Percentiles rank a stretch among this genome's conserved stretches.
Evolutionary conservation across 2,888 invertebrate genomes (phyloP).

Genomic region (Cataglyphis albicans): DNA sequence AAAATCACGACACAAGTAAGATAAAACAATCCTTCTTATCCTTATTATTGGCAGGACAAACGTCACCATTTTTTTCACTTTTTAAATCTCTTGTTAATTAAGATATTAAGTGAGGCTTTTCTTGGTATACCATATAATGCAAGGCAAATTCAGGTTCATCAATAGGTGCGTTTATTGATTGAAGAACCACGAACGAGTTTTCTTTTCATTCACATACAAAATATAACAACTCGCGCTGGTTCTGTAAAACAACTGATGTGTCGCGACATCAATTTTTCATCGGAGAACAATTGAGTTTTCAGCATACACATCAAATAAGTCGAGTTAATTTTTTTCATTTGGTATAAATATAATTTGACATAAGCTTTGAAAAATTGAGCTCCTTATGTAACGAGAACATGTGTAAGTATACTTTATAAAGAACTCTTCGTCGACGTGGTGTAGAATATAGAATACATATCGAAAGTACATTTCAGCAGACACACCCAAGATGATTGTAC

Average conservation of each 20-base stretch:
- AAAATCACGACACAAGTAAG: constrained; percentile 31
- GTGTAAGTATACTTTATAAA: constrained; percentile 50
- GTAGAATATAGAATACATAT: constrained; percentile 50
- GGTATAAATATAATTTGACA: constrained; percentile 52
- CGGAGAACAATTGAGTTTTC: constrained; percentile 24
- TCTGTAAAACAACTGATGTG: constrained; percentile 17
- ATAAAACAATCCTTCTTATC: constrained; percentile 41
- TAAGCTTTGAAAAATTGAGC: constrained; percentile 47
- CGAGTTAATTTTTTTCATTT: constrained; percentile 5
- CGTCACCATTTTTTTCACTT: constrained; percentile 13
- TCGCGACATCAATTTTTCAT: constrained; percentile 14
- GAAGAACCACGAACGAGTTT: constrained; percentile 40
- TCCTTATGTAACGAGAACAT: constrained; percentile 32
- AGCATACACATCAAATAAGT: constrained; percentile 27
- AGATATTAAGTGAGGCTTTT: constrained; percentile 37
- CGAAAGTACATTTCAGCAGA: constrained; percentile 65
- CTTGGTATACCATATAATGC: constrained; percentile 50
- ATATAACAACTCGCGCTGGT: constrained; percentile 31
- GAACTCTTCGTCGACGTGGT: constrained; percentile 16
- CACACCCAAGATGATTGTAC: constrained; percentile 74
- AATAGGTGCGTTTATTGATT: constrained; percentile 53
- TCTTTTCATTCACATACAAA: constrained; percentile 26
- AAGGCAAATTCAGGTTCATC: constrained; percentile 70
- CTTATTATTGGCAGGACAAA: constrained; percentile 61
- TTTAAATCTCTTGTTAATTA: constrained; percentile 12